Conservation (phyloP, 2,113 vertebrate genomes). For the Gracilinanus agilis region DNA sequence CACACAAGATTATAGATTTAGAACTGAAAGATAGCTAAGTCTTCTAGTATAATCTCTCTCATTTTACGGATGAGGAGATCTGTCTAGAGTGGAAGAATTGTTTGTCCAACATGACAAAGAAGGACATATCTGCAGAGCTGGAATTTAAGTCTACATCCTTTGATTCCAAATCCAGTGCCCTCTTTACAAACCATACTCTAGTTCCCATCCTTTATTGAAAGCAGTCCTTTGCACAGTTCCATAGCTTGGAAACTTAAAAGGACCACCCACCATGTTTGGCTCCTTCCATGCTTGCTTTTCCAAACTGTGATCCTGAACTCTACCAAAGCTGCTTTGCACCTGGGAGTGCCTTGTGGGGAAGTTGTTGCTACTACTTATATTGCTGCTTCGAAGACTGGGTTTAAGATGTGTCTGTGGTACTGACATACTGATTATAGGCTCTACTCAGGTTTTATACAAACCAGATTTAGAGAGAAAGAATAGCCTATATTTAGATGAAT, state of each 20-base stretch:
- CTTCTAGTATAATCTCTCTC: background rate
- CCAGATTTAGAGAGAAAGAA: background rate
- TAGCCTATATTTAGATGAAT: slow-evolving; percentile 1
- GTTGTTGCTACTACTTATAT: background rate
- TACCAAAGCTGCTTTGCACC: background rate
- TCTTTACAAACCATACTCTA: background rate
- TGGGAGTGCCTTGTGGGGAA: background rate
- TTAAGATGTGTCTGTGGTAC: background rate
- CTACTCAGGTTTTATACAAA: background rate
- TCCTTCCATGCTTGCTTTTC: background rate
- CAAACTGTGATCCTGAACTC: background rate
- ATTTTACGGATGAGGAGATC: background rate
- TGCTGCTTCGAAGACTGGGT: background rate
- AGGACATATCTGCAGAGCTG: background rate
- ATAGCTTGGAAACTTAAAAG: background rate
- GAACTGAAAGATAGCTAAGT: background rate
- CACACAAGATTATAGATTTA: background rate
- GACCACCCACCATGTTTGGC: background rate
- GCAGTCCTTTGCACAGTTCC: background rate
- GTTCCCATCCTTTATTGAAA: background rate
- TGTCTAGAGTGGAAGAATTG: background rate
- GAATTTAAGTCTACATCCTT: background rate
- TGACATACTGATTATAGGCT: background rate
- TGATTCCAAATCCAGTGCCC: background rate
- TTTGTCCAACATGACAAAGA: too few species aligned